These are phyloP conservation scores for Gymnoscelis rufifasciata DNA, from an alignment of 2,888 invertebrate genomes.

Conservation along the genomic window DNA sequence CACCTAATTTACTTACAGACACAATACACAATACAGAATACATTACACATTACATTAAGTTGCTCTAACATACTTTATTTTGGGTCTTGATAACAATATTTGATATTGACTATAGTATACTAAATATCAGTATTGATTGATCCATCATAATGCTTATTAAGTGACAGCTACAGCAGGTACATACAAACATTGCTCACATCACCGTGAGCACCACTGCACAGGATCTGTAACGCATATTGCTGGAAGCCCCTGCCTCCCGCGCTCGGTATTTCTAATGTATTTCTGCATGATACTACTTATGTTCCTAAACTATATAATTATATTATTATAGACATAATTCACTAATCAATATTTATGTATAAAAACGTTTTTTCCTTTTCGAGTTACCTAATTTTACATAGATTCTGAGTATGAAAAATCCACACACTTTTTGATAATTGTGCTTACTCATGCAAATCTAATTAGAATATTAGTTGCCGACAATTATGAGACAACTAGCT, in stretches of 20 bases:
- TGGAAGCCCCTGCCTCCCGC: constrained; percentile 62
- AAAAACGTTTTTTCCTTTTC: too few species aligned
- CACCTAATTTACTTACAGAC: constrained; percentile 33
- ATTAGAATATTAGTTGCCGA: constrained; percentile 36
- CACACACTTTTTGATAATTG: constrained; percentile 22
- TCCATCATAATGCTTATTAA: constrained; percentile 9
- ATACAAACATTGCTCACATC: constrained; percentile 35
- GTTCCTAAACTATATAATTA: not conserved
- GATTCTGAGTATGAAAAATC: too few species aligned
- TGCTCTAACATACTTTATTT: constrained; percentile 10
- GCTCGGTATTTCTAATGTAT: constrained; percentile 37
- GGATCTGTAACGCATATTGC: constrained; percentile 33
- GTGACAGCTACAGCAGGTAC: constrained; percentile 30
- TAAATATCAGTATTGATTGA: constrained; percentile 20
- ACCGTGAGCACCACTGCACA: constrained; percentile 14
- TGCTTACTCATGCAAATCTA: constrained; percentile 31
- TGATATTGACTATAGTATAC: constrained; percentile 4
- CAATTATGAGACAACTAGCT: constrained; percentile 34
- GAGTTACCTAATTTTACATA: too few species aligned
- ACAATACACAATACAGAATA: constrained; percentile 30
- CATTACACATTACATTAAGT: constrained; percentile 18
- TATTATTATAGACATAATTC: too few species aligned
- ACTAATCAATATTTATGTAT: too few species aligned
- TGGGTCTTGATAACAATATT: constrained; percentile 1
- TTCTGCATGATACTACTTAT: constrained; percentile 16